These are phyloP conservation scores for Periphyllus acericola DNA, from an alignment of 2,888 invertebrate species.

Conservation along the genomic window DNA sequence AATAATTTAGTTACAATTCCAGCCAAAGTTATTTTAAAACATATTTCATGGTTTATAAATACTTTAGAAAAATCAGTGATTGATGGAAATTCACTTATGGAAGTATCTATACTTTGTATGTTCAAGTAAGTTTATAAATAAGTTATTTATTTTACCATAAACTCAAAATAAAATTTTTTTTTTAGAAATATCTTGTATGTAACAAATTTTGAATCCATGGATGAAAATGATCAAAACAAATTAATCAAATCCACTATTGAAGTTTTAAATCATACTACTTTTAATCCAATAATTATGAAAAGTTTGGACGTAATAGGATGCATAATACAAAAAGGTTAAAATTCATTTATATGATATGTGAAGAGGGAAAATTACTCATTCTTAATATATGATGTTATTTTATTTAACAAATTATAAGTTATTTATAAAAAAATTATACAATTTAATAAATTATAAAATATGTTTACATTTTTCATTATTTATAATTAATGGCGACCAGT, in stretches of 20 bases:
- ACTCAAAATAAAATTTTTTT: not conserved
- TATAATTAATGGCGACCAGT: no score
- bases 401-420: no score
- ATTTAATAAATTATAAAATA: no score
- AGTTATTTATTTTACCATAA: not conserved
- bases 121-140: slow-evolving; percentile 40
- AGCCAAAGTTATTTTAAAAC: slow-evolving; percentile 14
- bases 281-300: slow-evolving; percentile 39
- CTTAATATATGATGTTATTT: no score
- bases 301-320: slow-evolving; percentile 29
- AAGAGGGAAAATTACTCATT: no score
- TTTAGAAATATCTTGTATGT: slow-evolving; percentile 46
- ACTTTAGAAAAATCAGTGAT: slow-evolving; percentile 24
- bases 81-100: slow-evolving; percentile 24
- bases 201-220: slow-evolving; percentile 38
- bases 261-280: slow-evolving; percentile 34
- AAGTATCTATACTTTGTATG: slow-evolving; percentile 55
- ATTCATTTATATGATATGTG: not conserved
- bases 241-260: slow-evolving; percentile 34
- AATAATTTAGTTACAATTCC: not conserved
- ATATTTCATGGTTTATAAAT: slow-evolving; percentile 48
- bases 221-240: slow-evolving; percentile 29
- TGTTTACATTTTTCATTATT: no score
- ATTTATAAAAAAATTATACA: no score
- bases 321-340: slow-evolving; percentile 44